Conservation (phyloP, 2,797 vertebrate species). For the Cossypha niveicapilla region DNA sequence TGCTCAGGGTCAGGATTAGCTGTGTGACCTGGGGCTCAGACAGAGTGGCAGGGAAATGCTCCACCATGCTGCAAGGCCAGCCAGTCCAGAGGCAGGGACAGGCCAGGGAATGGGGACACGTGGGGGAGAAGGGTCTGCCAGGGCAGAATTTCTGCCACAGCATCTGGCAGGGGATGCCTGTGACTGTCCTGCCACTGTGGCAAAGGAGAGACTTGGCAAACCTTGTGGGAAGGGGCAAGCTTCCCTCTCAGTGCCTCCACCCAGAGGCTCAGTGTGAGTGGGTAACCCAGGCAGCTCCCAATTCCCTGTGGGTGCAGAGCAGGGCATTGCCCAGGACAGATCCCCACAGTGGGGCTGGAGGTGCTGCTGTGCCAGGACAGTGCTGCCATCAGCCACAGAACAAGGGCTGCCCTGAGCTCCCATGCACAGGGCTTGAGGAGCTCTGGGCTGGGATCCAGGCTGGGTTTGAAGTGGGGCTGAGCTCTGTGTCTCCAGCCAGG, state of each 20-base stretch:
- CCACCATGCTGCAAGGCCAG: conserved; percentile 38
- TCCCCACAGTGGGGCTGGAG: not conserved
- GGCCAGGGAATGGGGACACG: not conserved
- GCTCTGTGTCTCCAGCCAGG: not conserved
- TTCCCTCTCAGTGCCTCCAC: not conserved
- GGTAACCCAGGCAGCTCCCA: not conserved
- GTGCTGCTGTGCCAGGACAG: not conserved
- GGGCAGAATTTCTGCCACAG: not conserved
- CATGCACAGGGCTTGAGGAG: not conserved
- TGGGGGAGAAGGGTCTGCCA: not conserved
- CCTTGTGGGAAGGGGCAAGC: not conserved
- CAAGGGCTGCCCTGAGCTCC: not conserved
- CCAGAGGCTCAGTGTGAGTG: not conserved
- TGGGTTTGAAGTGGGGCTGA: not conserved
- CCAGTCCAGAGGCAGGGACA: not conserved
- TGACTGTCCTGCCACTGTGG: not conserved
- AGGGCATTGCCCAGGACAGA: not conserved
- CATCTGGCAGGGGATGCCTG: not conserved
- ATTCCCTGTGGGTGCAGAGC: not conserved
- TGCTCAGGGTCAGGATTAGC: conserved; percentile 58
- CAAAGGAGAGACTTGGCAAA: not conserved
- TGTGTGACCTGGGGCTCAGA: conserved; percentile 52
- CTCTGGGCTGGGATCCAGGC: not conserved
- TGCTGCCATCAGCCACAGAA: not conserved
- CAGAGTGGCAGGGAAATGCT: conserved; percentile 46